phyloP scores from a whole-genome alignment of 1,140 invertebrate species.

The Leptestheria dahalacensis region DNA sequence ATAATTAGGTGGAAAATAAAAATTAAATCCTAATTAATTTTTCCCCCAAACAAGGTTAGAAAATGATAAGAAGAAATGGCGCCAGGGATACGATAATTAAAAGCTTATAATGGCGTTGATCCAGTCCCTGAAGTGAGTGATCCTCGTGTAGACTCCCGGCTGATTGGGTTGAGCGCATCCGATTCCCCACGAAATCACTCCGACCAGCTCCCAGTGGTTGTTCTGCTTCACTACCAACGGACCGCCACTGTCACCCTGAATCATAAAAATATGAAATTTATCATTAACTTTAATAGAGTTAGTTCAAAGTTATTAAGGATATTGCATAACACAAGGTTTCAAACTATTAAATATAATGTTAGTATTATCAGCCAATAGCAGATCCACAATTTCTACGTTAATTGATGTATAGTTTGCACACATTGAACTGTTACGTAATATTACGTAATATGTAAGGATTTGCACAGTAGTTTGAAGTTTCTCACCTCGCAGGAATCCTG shows the following conservation, averaged over 20 bases:
- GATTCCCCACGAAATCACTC: slow-evolving; percentile 85
- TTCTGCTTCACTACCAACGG: slow-evolving; percentile 70
- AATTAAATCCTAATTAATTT: too few species aligned
- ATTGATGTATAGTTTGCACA: background rate
- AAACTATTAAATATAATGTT: background rate
- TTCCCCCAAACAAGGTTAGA: too few species aligned
- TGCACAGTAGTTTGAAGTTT: background rate
- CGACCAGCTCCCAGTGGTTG: slow-evolving; percentile 67
- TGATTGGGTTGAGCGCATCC: slow-evolving; percentile 81
- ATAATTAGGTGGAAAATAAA: too few species aligned
- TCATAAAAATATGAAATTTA: slow-evolving; percentile 7
- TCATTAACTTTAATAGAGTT: background rate
- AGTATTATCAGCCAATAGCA: background rate
- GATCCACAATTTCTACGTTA: background rate
- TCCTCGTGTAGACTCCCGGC: slow-evolving; percentile 87
- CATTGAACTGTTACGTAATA: background rate
- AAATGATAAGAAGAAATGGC: too few species aligned
- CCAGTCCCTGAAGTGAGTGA: slow-evolving; percentile 80
- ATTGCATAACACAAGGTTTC: background rate
- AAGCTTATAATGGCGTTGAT: slow-evolving; percentile 39
- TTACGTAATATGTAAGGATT: background rate
- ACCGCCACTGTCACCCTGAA: slow-evolving; percentile 75
- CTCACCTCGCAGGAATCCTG: slow-evolving; percentile 78
- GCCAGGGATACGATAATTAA: too few species aligned
- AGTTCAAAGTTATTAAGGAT: background rate